Base-by-base conservation (phyloP, 2,113 vertebrate genomes). In the Pituophis catenifer region DNA sequence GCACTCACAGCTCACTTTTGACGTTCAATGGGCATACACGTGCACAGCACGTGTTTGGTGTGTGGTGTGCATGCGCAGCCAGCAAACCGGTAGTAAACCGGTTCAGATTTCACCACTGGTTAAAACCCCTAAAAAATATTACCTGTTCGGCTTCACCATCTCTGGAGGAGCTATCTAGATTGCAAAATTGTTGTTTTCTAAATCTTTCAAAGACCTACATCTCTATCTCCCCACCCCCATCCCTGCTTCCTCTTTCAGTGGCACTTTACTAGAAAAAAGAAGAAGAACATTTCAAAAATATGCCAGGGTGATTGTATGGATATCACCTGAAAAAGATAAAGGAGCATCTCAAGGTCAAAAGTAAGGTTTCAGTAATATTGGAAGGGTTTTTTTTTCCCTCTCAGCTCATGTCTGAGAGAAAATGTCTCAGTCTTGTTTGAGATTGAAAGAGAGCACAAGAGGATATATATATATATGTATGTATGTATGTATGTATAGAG, bases 311-410 rank as follows among this genome's bases (percentile, higher is more conserved):
- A 1, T 93, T 70, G 9, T 86, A 86, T 13, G 91, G 13, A 91
- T 94, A 89, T 94, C 57, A 94, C 38, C 89, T 93, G 65, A 94
- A 93, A 89, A 3, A 88, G 94, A 59, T 52, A 96, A 52, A 92
- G 65, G 90, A 81, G 44, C 95, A 93, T 2, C 57, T 93, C 91
- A 96, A 96, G 94, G 91, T 94, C 94, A 95, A 94, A 95, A 15
- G 91, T 93, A 26, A 96, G 87, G 23, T 97, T 44, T 88, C 95
- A 89, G 75, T 94, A 94, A 95, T n/a, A 95, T 88, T 6, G 89
- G 44, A 94, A 17, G 13, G 1, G 1, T 96, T 96, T 26, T 24
- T 96, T 96, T 44, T 15, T 3, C 15, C 94, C 94, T 92, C 29
- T 95, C 90, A 94, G 33, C 2, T 95, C 9, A n/a, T n/a, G n/a